These are phyloP conservation scores for Nannobrachium achirus DNA, from an alignment of 2,113 vertebrate species.

Conservation along the genomic window DNA sequence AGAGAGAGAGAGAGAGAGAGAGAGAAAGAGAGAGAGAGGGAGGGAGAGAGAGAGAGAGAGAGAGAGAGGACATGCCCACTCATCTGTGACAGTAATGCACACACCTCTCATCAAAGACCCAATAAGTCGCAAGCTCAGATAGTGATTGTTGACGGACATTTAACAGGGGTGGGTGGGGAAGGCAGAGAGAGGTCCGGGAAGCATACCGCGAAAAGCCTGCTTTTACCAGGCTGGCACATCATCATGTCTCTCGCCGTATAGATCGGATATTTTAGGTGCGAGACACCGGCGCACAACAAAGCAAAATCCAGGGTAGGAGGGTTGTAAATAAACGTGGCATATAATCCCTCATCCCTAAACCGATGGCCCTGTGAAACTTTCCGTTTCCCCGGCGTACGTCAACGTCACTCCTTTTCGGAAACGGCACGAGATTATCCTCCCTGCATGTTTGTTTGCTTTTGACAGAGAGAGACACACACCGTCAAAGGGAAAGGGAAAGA, in stretches of 20 bases:
- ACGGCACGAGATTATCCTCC: slow-evolving; percentile 43
- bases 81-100: slow-evolving; percentile 31
- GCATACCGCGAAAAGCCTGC: slow-evolving; percentile 55
- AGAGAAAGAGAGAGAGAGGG: background rate
- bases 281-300: no score
- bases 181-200: background rate
- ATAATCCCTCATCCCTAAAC: slow-evolving; percentile 42
- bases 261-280: no score
- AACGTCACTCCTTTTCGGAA: slow-evolving; percentile 27
- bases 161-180: slow-evolving; percentile 17
- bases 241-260: no score
- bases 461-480: slow-evolving; percentile 6
- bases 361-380: background rate
- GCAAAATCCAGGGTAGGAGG: background rate
- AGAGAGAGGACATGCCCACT: background rate
- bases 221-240: no score
- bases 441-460: slow-evolving; percentile 14
- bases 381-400: slow-evolving; percentile 6
- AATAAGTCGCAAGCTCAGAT: slow-evolving; percentile 46
- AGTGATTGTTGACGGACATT: slow-evolving; percentile 61
- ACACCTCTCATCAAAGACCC: slow-evolving; percentile 11
- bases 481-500: background rate
- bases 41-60: background rate
- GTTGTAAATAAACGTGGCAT: slow-evolving; percentile 60
- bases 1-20: slow-evolving; percentile 1